Percentiles rank a stretch among this genome's conserved stretches.
Evolutionary conservation across 2,113 vertebrate genomes (phyloP).

Genomic region (Pseudorhombus dupliciocellatus): DNA sequence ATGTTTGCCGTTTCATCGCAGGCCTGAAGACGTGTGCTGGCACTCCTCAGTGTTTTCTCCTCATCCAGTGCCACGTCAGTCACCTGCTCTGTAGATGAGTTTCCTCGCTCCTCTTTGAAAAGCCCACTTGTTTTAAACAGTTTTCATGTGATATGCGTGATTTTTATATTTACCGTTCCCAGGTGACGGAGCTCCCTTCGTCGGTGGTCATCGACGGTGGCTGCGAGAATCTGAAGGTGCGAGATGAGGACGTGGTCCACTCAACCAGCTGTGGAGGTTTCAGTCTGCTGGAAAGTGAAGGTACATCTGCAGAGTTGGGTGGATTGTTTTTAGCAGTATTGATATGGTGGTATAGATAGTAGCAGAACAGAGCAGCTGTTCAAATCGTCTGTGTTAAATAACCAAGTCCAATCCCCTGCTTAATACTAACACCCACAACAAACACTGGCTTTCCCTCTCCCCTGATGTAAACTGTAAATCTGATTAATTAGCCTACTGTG

Average conservation of each 20-base stretch:
- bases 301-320: not conserved
- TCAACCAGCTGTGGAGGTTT: conserved; percentile 13
- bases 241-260: conserved; percentile 1
- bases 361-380: conserved; percentile 71
- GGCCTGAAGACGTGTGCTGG: too few relatives aligned
- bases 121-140: too few relatives aligned
- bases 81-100: too few relatives aligned
- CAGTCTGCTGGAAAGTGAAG: not conserved
- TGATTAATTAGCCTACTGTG: conserved; percentile 72
- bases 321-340: conserved; percentile 18
- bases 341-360: conserved; percentile 59
- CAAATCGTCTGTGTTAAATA: conserved; percentile 75
- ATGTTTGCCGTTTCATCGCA: too few relatives aligned
- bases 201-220: too few relatives aligned
- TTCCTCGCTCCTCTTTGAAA: too few relatives aligned
- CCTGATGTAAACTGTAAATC: conserved; percentile 73
- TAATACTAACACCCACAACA: conserved; percentile 74
- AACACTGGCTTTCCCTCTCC: conserved; percentile 55
- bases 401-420: conserved; percentile 70
- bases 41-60: too few relatives aligned
- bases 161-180: too few relatives aligned
- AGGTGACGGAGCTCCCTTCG: too few relatives aligned
- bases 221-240: too few relatives aligned
- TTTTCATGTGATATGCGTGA: too few relatives aligned
- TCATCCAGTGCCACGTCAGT: too few relatives aligned